A percentile compares a stretch with the other conserved stretches of the same genome.
Evolutionary conservation across 2,797 vertebrate genomes (phyloP).

Genomic region (Lagodon rhomboides): DNA sequence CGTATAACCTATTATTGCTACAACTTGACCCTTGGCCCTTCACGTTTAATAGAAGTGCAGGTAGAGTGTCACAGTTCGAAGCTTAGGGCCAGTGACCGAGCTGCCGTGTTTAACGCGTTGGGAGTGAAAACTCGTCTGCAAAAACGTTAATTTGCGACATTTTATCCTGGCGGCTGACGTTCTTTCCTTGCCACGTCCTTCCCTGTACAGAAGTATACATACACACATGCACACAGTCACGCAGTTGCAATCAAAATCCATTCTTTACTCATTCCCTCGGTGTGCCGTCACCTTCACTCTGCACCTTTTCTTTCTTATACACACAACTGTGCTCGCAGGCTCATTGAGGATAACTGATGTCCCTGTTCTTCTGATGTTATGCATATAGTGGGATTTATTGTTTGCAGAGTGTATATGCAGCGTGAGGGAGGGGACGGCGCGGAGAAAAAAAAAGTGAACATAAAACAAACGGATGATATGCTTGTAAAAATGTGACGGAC

Average conservation of each 20-base stretch:
- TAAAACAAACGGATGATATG: slow-evolving; percentile 76
- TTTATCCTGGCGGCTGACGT: too few species aligned
- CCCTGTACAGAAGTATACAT: not conserved
- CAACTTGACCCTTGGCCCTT: too few species aligned
- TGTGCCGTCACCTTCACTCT: slow-evolving; percentile 1
- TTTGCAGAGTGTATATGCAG: slow-evolving; percentile 79
- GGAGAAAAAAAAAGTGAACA: slow-evolving; percentile 71
- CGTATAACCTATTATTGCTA: too few species aligned
- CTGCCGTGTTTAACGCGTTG: too few species aligned
- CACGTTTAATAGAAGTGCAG: too few species aligned
- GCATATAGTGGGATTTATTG: slow-evolving; percentile 68
- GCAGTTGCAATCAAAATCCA: not conserved
- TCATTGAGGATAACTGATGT: slow-evolving; percentile 26
- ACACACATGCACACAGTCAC: not conserved
- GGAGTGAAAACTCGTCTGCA: too few species aligned
- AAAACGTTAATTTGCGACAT: too few species aligned
- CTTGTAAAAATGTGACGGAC: slow-evolving; percentile 30
- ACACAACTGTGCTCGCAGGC: not conserved
- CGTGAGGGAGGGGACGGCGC: slow-evolving; percentile 84
- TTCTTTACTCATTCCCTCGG: slow-evolving; percentile 27
- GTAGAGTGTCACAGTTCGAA: too few species aligned
- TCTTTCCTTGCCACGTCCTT: not conserved
- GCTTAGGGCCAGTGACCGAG: too few species aligned
- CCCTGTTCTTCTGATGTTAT: slow-evolving; percentile 49
- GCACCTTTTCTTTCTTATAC: not conserved